These are phyloP conservation scores for Scaptomyza montana DNA, from an alignment of 1,140 invertebrate genomes.

Conservation along the genomic window DNA sequence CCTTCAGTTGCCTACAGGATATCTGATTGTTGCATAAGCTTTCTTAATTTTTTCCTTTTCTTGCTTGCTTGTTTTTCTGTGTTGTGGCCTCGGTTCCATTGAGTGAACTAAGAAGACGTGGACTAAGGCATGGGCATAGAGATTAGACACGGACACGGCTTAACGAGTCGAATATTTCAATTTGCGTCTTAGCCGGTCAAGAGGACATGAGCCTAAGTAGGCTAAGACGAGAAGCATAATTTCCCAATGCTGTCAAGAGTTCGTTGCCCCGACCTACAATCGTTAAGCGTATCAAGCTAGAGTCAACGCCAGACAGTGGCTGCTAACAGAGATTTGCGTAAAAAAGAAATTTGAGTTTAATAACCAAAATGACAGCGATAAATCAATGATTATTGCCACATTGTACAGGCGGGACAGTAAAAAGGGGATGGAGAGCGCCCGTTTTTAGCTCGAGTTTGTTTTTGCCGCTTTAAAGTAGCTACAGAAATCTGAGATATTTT, in stretches of 20 bases:
- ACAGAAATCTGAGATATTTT: conserved; percentile 51
- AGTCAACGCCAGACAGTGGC: conserved; percentile 21
- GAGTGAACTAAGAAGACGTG: background rate
- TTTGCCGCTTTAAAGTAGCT: conserved; percentile 41
- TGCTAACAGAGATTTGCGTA: conserved; percentile 33
- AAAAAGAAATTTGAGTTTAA: conserved; percentile 39
- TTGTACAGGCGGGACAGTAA: background rate
- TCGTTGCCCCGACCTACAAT: conserved; percentile 27
- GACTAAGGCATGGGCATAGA: conserved; percentile 13
- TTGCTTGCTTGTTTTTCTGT: background rate
- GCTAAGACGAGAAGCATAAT: conserved; percentile 28
- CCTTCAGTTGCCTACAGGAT: conserved; percentile 1
- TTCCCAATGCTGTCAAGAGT: conserved; percentile 25
- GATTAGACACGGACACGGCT: conserved; percentile 49
- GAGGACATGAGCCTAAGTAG: conserved; percentile 32
- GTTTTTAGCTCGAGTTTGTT: conserved; percentile 14
- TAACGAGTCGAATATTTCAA: conserved; percentile 50
- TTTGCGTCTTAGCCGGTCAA: conserved; percentile 50
- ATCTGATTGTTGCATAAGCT: background rate
- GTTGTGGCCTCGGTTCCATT: conserved; percentile 9
- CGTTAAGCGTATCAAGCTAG: background rate
- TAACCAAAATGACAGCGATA: conserved; percentile 55
- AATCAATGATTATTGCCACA: conserved; percentile 67
- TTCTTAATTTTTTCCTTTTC: too few species aligned
- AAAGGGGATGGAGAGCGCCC: background rate